Base-by-base conservation (phyloP, 1,140 invertebrate species). In the Rhagoletis pomonella region DNA sequence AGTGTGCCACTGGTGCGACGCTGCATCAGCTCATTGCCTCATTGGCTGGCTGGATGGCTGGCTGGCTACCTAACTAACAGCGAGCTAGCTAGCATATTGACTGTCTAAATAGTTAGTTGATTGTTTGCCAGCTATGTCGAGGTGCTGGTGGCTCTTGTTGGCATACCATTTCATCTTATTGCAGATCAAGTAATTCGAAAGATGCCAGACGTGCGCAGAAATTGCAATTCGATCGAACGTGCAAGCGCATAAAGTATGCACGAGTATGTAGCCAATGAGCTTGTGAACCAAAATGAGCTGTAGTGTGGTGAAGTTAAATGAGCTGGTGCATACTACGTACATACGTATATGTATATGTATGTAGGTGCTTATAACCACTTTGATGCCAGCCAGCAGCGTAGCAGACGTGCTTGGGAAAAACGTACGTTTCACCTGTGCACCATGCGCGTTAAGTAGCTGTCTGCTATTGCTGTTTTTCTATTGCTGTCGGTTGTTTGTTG, bases 201-300 rank as follows among this genome's bases (percentile, higher is more conserved):
- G 85, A 60, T 86, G 85, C 85, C 85, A 65, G 59, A 86, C 85
- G 85, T 86, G 85, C 85, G 85, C 85, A 62, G 81, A 86, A 86
- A 86, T 65, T 62, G 85, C 85, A 86, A 86, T 86, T 62, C 62
- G 62, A 86, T 86, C 59, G 62, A 65, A 86, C 85, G 39, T 65
- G 85, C 17, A 65, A 19, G 29, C 17, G 47, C 47, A 81, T 7
- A 55, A 12, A 29, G 19, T 55, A 86, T 6, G 3, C 29, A 39
- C 19, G 3, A 29, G 19, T 55, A 86, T 6, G 3, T 12, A 39
- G 59, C 14, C 17, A 44, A 6, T 19, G n/a, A 19, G 17, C 2
- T 58, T 42, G 44, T 17, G 39, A 29, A 29, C 29, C 3, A 10
- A 7, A 59, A 9, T 6, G 14, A n/a, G 69, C 14, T 47, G 69